Evolutionary conservation across 1,140 invertebrate species (phyloP).

Genomic region (Mycetomoellerius zeteki): DNA sequence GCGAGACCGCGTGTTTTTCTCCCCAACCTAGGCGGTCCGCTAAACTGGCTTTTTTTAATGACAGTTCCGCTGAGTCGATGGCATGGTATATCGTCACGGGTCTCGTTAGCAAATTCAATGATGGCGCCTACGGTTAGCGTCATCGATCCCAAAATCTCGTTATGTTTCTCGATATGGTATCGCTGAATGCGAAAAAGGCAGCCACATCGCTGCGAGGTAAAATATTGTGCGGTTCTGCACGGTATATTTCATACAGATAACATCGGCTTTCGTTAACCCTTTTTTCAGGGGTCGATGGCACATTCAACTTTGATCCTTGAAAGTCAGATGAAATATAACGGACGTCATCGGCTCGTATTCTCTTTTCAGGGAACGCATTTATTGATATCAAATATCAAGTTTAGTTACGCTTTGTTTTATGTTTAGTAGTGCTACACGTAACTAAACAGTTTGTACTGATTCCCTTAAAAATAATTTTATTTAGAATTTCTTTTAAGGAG

Average conservation of each 20-base stretch:
- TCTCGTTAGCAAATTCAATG: constrained; percentile 68
- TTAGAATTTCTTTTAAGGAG: no score
- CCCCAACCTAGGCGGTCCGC: background rate
- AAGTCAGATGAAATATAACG: constrained; percentile 39
- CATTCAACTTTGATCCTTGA: constrained; percentile 33
- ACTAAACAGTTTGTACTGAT: no score
- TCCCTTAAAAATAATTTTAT: no score
- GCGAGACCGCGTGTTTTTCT: constrained; percentile 56
- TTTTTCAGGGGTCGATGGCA: constrained; percentile 34
- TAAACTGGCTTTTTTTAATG: constrained; percentile 69
- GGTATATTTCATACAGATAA: constrained; percentile 52
- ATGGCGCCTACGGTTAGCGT: constrained; percentile 48
- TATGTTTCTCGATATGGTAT: constrained; percentile 40
- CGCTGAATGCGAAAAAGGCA: constrained; percentile 27
- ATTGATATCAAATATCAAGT: background rate
- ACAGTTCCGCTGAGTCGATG: constrained; percentile 50
- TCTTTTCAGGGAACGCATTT: background rate
- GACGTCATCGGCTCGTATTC: background rate
- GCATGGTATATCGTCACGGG: constrained; percentile 42
- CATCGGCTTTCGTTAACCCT: constrained; percentile 50
- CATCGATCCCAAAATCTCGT: constrained; percentile 70
- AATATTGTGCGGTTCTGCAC: constrained; percentile 63
- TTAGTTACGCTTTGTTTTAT: no score
- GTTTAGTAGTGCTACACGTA: no score
- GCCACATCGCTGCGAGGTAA: constrained; percentile 16